Evolutionary conservation across 1,140 invertebrate species (phyloP).

Genomic region (Drosophila gunungcola): DNA sequence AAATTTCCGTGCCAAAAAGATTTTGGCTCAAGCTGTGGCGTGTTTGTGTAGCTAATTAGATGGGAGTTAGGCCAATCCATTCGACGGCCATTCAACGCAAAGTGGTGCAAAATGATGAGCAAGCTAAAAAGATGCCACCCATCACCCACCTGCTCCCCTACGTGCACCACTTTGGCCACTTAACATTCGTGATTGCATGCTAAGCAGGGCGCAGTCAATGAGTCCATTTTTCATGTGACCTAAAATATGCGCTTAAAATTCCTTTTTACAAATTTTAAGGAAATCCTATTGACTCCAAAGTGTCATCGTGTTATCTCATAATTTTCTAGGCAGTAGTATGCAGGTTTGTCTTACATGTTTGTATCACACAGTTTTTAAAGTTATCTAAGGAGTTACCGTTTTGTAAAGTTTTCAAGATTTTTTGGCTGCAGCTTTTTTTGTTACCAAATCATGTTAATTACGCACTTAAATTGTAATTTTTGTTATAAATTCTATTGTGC

Average conservation of each 20-base stretch:
- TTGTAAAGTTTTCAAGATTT: too few species aligned
- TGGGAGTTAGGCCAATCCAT: conserved; percentile 47
- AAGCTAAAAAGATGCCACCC: conserved; percentile 10
- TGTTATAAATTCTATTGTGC: neutral
- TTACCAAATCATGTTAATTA: neutral
- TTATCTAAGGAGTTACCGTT: too few species aligned
- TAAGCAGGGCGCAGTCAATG: conserved; percentile 16
- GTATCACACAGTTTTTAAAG: neutral
- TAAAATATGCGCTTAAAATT: conserved; percentile 22
- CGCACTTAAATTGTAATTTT: neutral
- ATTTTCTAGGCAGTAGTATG: neutral
- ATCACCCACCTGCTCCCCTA: conserved; percentile 6
- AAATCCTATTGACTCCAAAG: neutral
- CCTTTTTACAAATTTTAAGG: conserved; percentile 4
- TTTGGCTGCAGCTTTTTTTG: too few species aligned
- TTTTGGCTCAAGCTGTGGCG: conserved; percentile 26
- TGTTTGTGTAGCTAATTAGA: conserved; percentile 76
- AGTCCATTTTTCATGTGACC: conserved; percentile 28
- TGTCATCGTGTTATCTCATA: neutral
- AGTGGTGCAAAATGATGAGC: conserved; percentile 63
- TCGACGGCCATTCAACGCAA: conserved; percentile 42
- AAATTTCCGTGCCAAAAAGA: conserved; percentile 51
- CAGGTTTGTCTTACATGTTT: neutral
- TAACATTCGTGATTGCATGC: conserved; percentile 65
- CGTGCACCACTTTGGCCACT: conserved; percentile 37